A percentile compares a stretch with the other conserved stretches of the same genome.
These are phyloP conservation scores for Rhodophaea formosa DNA, from an alignment of 2,888 invertebrate genomes.

Conservation along the genomic window DNA sequence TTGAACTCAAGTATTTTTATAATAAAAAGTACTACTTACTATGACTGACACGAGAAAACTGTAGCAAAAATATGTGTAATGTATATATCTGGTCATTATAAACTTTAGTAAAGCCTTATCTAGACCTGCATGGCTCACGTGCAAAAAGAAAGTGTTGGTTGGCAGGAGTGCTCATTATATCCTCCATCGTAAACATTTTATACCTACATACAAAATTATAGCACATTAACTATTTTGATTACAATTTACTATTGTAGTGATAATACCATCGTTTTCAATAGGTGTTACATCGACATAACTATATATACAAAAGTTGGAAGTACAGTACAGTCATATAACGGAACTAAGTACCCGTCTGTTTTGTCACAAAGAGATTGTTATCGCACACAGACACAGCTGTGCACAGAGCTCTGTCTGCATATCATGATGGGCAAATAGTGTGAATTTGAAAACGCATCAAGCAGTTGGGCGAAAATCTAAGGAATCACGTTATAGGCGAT, in stretches of 20 bases:
- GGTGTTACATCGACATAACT: neutral
- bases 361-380: too few species aligned
- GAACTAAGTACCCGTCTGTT: too few species aligned
- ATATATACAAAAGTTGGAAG: too few species aligned
- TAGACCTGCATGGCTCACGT: slow-evolving; percentile 1
- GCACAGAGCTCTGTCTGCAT: too few species aligned
- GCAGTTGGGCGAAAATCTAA: too few species aligned
- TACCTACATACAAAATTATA: slow-evolving; percentile 2
- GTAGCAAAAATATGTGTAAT: neutral
- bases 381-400: too few species aligned
- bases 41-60: neutral
- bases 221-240: neutral
- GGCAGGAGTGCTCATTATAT: neutral
- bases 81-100: neutral
- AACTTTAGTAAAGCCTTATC: neutral
- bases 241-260: neutral
- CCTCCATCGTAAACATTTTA: slow-evolving; percentile 14
- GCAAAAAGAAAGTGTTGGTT: slow-evolving; percentile 4
- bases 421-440: too few species aligned
- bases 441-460: too few species aligned
- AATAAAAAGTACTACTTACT: slow-evolving; percentile 3
- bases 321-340: too few species aligned
- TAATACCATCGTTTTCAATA: neutral
- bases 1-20: too few species aligned
- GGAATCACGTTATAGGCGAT: too few species aligned